Evolutionary conservation across 2,113 vertebrate genomes (phyloP).

Genomic region (Agapornis roseicollis): DNA sequence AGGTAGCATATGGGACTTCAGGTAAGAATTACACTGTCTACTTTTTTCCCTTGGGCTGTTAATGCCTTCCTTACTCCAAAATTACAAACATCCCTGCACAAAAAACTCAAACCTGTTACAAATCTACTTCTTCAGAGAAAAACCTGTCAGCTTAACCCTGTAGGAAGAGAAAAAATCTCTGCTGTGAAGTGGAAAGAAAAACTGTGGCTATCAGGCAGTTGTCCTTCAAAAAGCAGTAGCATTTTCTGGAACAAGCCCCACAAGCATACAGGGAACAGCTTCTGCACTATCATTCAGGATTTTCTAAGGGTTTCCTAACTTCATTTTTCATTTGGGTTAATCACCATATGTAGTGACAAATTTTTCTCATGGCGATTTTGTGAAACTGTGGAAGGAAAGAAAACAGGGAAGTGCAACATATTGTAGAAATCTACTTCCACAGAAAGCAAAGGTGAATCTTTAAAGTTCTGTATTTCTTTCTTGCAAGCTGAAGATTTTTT

Average conservation of each 20-base stretch:
- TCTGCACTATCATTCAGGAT: background rate
- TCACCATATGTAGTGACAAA: background rate
- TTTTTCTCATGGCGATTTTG: background rate
- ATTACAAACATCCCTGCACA: background rate
- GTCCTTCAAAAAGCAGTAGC: background rate
- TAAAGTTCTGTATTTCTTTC: conserved; percentile 28
- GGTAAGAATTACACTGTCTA: background rate
- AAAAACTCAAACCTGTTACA: background rate
- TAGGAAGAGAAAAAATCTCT: background rate
- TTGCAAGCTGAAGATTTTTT: conserved; percentile 25
- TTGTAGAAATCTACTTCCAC: background rate
- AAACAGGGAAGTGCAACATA: background rate
- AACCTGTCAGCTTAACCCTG: background rate
- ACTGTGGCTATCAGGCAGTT: background rate
- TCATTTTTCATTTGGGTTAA: background rate
- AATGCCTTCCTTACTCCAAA: background rate
- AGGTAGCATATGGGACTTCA: background rate
- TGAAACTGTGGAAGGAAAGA: background rate
- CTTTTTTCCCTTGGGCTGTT: background rate
- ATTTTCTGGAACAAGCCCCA: background rate
- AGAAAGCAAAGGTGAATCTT: conserved; percentile 7
- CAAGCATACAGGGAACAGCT: background rate
- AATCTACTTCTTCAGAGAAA: background rate
- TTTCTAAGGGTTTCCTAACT: background rate
- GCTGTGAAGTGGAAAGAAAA: background rate